Evolutionary conservation across 2,888 invertebrate genomes (phyloP), one percentile per base, ranked within the genome.

Genomic region (Stenodera caucasica): DNA sequence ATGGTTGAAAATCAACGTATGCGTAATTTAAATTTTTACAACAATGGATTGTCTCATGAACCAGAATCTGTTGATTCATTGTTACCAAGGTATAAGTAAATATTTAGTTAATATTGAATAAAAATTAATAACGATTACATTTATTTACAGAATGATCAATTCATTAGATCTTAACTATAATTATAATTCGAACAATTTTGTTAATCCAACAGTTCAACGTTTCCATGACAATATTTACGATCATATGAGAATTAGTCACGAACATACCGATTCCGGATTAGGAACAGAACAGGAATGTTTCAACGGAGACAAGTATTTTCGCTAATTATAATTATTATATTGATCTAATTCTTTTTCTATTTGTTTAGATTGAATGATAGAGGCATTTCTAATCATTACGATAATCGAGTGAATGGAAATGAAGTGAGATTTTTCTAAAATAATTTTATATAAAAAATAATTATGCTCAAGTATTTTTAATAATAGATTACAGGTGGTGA

Each of bases 241-340:
- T 40, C 70, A 69, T 29, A 68, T 71, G 45, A 71, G 88, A 65
- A 87, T 88, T 33, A 89, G 87, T 26, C 90, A 90, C 69, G 90
- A 90, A 72, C 90, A 90, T 72, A 90, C 90, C 0, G 90, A 90
- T 78, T 90, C 90, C 0, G 90, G 90, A 0, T 81, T 90, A 5
- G 90, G 90, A 50, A 89, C 88, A 15, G 90, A 90, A 78, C 90
- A 90, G 77, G 90, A 90, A 72, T 89, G 88, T 29, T 63, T 59
- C 54, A 63, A 63, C 18, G 54, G 50, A 15, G 63, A 63, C 40
- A 63, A 60, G 63, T 63, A 63, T 26, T 29, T 26, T n/a, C 11
- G 26, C 12, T 26, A 7, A 26, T 26, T 26, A 26, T 5, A 4
- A 26, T 26, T 26, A 26, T 26, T 5, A 26, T 26, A 26, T 26